Conservation (phyloP, 2,113 vertebrate species). For the Ptyas mucosa region DNA sequence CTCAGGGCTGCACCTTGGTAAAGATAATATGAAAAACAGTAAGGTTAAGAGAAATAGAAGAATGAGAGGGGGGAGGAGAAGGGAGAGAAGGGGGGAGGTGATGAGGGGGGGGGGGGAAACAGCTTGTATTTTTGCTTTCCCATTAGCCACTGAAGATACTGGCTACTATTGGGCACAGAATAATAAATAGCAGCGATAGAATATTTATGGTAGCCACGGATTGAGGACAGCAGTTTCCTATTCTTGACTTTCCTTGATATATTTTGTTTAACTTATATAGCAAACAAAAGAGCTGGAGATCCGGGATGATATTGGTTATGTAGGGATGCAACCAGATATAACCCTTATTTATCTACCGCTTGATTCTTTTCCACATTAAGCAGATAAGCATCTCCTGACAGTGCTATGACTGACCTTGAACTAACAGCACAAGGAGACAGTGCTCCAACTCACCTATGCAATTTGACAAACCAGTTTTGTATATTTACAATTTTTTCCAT, state of each 20-base stretch:
- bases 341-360: slow-evolving; percentile 26
- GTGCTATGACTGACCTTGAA: background rate
- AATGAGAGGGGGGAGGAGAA: background rate
- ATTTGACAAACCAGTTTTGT: background rate
- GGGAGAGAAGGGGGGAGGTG: background rate
- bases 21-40: background rate
- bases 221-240: background rate
- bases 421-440: background rate
- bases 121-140: background rate
- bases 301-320: background rate
- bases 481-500: background rate
- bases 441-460: background rate
- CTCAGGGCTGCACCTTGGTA: background rate
- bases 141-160: background rate
- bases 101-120: background rate
- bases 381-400: background rate
- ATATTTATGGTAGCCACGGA: background rate
- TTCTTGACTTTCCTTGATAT: background rate
- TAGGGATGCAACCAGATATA: background rate
- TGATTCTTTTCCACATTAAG: slow-evolving; percentile 23
- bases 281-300: background rate
- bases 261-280: background rate
- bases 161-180: background rate
- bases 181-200: background rate
- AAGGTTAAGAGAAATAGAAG: background rate